Evolutionary conservation across 2,113 vertebrate genomes (phyloP), one percentile per base, ranked within the genome.

Genomic region (Spilogale gracilis): DNA sequence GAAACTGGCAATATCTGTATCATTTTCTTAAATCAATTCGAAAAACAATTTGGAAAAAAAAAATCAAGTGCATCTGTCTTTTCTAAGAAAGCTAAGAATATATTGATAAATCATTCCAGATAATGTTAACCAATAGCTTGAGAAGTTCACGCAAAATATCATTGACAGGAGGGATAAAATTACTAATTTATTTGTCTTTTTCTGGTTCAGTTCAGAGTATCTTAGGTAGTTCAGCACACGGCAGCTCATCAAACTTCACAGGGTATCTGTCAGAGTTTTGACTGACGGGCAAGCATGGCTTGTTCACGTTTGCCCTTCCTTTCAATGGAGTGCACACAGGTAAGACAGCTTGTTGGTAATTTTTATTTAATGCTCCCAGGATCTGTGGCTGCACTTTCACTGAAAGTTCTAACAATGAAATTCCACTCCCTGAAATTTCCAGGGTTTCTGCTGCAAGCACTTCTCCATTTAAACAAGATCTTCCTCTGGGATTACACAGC

Each of bases 151-250:
- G 48, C 86, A 93, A 98, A 97, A 98, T 97, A 98, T 98, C 98
- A 98, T 96, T 99, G 99, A 99, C 99, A 99, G 99, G 98, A 98
- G 89, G 98, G 98, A 95, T 98, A 96, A 97, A 98, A 99, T 99
- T 99, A 99, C 99, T 99, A 99, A 99, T 99, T 99, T 99, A 99
- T 99, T 98, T 99, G 99, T 98, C 98, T 98, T 98, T 99, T 98
- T 99, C 98, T 98, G 99, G 99, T 99, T 99, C 98, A 98, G 98
- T 99, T 98, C 98, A 98, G 98, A 99, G 98, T 98, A 98, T 99
- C 98, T 98, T 97, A 98, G 98, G 98, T 98, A 98, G 94, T 96
- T 95, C 96, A 97, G 98, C 98, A 97, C 99, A 98, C 98, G 99
- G 99, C 99, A 99, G 98, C 95, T 97, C 99, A 99, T 99, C 99